Percentiles rank a stretch among this genome's conserved stretches.
Conservation (phyloP, 1,140 invertebrate species). For the Orius insidiosus region DNA sequence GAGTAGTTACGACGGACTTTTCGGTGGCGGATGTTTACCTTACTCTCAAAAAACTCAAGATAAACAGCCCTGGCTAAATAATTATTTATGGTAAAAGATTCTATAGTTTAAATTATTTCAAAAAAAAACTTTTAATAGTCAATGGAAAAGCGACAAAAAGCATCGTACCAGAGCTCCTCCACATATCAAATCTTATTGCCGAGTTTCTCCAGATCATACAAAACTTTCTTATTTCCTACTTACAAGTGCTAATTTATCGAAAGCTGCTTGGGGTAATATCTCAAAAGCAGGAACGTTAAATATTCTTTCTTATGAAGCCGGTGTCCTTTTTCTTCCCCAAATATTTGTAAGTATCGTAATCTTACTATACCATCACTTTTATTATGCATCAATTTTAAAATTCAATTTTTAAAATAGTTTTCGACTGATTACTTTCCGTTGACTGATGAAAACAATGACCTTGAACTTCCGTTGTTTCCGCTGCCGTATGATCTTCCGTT, state of each 20-base stretch:
- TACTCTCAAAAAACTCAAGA: constrained; percentile 58
- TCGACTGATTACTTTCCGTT: constrained; percentile 26
- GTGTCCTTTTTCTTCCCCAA: constrained; percentile 73
- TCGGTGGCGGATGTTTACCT: constrained; percentile 76
- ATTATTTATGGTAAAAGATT: constrained; percentile 55
- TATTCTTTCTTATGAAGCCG: constrained; percentile 66
- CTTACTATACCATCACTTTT: no score
- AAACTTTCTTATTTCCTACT: constrained; percentile 64
- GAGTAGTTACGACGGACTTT: constrained; percentile 61
- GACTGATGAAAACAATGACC: constrained; percentile 24
- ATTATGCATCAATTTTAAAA: no score
- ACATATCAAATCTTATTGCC: constrained; percentile 81
- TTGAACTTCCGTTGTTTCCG: constrained; percentile 36
- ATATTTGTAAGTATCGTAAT: constrained; percentile 69
- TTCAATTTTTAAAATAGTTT: no score
- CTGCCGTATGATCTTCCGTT: constrained; percentile 66
- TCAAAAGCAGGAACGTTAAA: constrained; percentile 49
- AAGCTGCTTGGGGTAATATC: constrained; percentile 79
- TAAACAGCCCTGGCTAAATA: constrained; percentile 73
- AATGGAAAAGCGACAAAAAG: constrained; percentile 59
- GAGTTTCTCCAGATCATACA: constrained; percentile 46
- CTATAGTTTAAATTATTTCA: no score
- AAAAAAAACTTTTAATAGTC: no score
- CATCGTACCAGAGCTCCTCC: constrained; percentile 65
- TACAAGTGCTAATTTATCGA: constrained; percentile 86